Evolutionary conservation across 2,888 invertebrate species (phyloP).

Genomic region (Athripsodes cinereus): DNA sequence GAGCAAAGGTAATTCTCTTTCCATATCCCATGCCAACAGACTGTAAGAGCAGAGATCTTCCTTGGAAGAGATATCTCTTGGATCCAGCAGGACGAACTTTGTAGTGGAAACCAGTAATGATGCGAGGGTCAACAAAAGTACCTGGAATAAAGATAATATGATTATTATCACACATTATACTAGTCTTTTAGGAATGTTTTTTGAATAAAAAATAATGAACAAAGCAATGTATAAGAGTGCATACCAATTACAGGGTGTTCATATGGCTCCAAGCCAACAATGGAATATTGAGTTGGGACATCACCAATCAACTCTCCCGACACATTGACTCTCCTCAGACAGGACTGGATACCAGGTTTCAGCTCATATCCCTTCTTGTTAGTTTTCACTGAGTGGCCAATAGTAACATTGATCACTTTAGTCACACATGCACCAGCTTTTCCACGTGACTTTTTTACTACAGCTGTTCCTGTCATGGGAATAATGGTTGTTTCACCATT

Average conservation of each 20-base stretch:
- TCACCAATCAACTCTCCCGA: constrained; percentile 56
- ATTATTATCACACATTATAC: background rate
- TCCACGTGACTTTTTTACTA: constrained; percentile 45
- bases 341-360: constrained; percentile 58
- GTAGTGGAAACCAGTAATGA: constrained; percentile 69
- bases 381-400: constrained; percentile 51
- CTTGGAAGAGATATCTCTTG: constrained; percentile 58
- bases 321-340: constrained; percentile 56
- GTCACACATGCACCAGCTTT: constrained; percentile 48
- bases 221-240: too few relatives aligned
- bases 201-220: too few relatives aligned
- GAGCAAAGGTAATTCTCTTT: constrained; percentile 66
- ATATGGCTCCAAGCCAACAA: constrained; percentile 59
- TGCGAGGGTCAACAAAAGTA: constrained; percentile 65
- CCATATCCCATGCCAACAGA: constrained; percentile 72
- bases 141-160: constrained; percentile 42
- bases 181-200: background rate
- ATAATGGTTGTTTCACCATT: constrained; percentile 54
- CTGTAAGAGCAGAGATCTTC: constrained; percentile 55
- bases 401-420: constrained; percentile 53
- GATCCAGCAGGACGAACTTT: constrained; percentile 62
- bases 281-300: constrained; percentile 60
- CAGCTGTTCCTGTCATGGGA: constrained; percentile 53
- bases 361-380: constrained; percentile 54
- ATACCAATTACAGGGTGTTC: constrained; percentile 67